Evolutionary conservation across 2,113 vertebrate genomes (phyloP), one percentile per base, ranked within the genome.

Genomic region (Dolichallabes microphthalmus): DNA sequence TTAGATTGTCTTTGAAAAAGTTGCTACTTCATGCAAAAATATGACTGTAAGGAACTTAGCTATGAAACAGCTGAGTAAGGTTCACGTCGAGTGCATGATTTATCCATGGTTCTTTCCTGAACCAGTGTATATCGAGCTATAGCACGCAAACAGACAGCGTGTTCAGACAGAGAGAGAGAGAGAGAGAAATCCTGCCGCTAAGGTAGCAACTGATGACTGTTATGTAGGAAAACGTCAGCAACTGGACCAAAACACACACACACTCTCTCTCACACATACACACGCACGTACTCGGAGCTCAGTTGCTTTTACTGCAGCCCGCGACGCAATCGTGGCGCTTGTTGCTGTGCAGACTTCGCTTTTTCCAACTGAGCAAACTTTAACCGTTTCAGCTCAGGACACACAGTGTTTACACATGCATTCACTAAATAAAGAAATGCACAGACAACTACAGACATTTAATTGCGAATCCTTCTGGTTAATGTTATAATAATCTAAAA

Each of bases 281-380:
- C 27, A 79, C 30, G 3, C 53, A 3, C 68, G 58, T 1, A 90
- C 92, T 92, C 60, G n/a, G 93, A 94, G 92, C 93, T 93, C 93
- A 94, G 94, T 91, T 92, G 92, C 90, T 90, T 90, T 90, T 90
- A 90, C 93, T 79, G 91, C 93, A 87, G 89, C 64, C 86, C 86
- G 93, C 93, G 90, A 93, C 93, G 94, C 93, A 95, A 93, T 94
- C 91, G 92, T 93, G 93, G 93, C 92, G 93, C 93, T 94, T 95
- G 94, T 95, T 95, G 94, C 94, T 93, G 94, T 94, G 94, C 94
- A 95, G 95, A 95, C 94, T 95, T 94, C 87, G 87, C 91, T 90
- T 80, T 92, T 93, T 93, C 92, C 91, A 92, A 92, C 57, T 85
- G 89, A 53, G 58, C 35, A 63, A 76, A 73, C 74, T 80, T 95